A percentile compares a stretch with the other conserved stretches of the same genome.
Evolutionary conservation across 2,888 invertebrate species (phyloP).

Genomic region (Fragum whitleyi): DNA sequence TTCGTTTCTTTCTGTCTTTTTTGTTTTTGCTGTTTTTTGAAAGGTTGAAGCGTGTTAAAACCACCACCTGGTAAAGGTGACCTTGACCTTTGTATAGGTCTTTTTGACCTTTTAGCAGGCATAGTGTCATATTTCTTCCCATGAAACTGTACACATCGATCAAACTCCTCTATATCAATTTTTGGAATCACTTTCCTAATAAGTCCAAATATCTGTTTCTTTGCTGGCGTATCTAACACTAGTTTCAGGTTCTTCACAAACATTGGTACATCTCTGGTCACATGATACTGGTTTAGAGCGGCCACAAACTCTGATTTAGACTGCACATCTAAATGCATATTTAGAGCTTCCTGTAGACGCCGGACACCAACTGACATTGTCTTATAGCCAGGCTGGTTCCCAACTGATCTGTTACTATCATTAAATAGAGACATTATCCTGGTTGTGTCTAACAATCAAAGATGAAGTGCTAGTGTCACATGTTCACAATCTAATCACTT

Average conservation of each 20-base stretch:
- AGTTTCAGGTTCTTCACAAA: slow-evolving; percentile 73
- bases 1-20: slow-evolving; percentile 32
- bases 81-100: slow-evolving; percentile 48
- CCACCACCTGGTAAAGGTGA: slow-evolving; percentile 34
- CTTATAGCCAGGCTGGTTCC: slow-evolving; percentile 22
- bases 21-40: slow-evolving; percentile 42
- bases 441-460: too few species aligned
- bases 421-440: slow-evolving; percentile 24
- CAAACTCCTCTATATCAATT: slow-evolving; percentile 75
- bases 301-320: slow-evolving; percentile 78
- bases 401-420: slow-evolving; percentile 12
- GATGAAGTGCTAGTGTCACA: neutral
- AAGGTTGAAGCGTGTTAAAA: slow-evolving; percentile 23
- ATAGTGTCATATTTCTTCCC: slow-evolving; percentile 67
- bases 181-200: slow-evolving; percentile 78
- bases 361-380: slow-evolving; percentile 74
- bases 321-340: slow-evolving; percentile 73
- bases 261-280: slow-evolving; percentile 75
- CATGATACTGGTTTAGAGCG: slow-evolving; percentile 77
- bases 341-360: slow-evolving; percentile 79
- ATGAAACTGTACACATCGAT: slow-evolving; percentile 56
- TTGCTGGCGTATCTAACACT: slow-evolving; percentile 81
- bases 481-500: too few species aligned
- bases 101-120: slow-evolving; percentile 62
- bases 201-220: slow-evolving; percentile 74